Conservation (phyloP, 2,797 vertebrate species). For the Darevskia mixta region DNA sequence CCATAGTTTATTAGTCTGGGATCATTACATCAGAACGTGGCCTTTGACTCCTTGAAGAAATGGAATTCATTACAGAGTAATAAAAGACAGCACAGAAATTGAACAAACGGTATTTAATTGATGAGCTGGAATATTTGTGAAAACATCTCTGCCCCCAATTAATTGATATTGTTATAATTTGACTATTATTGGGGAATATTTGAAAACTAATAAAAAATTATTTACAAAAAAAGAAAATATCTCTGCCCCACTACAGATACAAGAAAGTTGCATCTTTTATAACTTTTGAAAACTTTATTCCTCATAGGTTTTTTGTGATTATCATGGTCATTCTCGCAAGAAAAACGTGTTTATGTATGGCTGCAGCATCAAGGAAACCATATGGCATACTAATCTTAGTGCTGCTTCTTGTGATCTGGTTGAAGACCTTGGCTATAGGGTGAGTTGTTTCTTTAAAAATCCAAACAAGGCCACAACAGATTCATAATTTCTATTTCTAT, state of each 20-base stretch:
- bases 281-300: slow-evolving; percentile 53
- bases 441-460: slow-evolving; percentile 62
- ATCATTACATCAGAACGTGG: not conserved
- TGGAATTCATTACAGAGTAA: not conserved
- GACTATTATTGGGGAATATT: no score
- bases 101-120: not conserved
- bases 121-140: not conserved
- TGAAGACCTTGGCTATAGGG: slow-evolving; percentile 93
- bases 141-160: not conserved
- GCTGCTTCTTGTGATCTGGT: slow-evolving; percentile 86
- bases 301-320: slow-evolving; percentile 95
- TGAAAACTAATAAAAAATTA: no score
- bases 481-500: not conserved
- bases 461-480: no score
- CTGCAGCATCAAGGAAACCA: slow-evolving; percentile 96
- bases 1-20: not conserved
- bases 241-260: not conserved
- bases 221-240: no score
- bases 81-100: not conserved
- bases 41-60: not conserved
- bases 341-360: slow-evolving; percentile 99
- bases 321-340: slow-evolving; percentile 98
- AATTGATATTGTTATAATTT: no score
- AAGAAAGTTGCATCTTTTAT: slow-evolving; percentile 7
- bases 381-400: slow-evolving; percentile 90